A percentile compares a stretch with the other conserved stretches of the same genome.
Evolutionary conservation across 1,140 invertebrate species (phyloP).

Genomic region (Drosophila lowei): DNA sequence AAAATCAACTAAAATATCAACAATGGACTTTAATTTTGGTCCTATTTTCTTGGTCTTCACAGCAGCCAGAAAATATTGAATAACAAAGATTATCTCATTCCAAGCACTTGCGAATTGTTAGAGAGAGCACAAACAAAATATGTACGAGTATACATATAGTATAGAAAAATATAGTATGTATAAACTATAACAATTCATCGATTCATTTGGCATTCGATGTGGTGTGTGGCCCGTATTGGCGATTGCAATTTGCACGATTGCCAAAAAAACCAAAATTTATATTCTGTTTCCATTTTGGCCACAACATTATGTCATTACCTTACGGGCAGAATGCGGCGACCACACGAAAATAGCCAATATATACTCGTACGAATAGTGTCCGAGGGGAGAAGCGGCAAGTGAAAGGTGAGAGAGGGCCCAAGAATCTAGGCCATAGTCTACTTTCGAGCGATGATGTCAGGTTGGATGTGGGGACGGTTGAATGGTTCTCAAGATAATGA

Average conservation of each 20-base stretch:
- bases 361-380: not conserved
- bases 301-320: conserved; percentile 58
- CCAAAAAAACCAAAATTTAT: conserved; percentile 52
- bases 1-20: not conserved
- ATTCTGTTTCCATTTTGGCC: conserved; percentile 47
- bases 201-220: conserved; percentile 57
- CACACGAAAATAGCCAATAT: conserved; percentile 35
- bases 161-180: not conserved
- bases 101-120: conserved; percentile 31
- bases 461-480: conserved; percentile 16
- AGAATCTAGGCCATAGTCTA: conserved; percentile 49
- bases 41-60: conserved; percentile 8
- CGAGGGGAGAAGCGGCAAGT: conserved; percentile 1
- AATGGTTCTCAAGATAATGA: conserved; percentile 9
- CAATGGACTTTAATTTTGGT: not conserved
- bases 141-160: conserved; percentile 3
- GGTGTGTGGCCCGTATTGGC: conserved; percentile 34
- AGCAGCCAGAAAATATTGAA: conserved; percentile 27
- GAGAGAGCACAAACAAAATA: conserved; percentile 20
- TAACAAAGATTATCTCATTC: conserved; percentile 47
- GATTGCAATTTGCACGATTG: conserved; percentile 58
- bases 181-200: conserved; percentile 45
- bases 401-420: conserved; percentile 41
- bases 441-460: conserved; percentile 55
- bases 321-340: conserved; percentile 19